Base-by-base conservation (phyloP, 2,797 vertebrate species). In the Acipenser transmontanus region DNA sequence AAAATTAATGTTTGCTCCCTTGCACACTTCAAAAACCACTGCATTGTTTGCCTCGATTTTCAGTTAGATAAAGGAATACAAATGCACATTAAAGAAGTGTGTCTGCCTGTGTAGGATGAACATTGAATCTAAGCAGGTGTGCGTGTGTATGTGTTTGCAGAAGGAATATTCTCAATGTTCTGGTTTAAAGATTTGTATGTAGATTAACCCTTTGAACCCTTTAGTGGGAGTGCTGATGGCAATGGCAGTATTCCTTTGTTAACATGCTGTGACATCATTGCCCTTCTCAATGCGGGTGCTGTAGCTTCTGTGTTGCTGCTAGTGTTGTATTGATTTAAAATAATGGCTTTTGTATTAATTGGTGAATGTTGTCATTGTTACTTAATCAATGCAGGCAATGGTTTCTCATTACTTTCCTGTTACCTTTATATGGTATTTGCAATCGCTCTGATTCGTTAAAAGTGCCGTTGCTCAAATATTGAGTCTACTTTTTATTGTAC, bases 11-110 rank as follows among this genome's bases (percentile, higher is more conserved):
- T 68, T 68, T 63, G 54, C 71, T 66, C 69, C 67, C 57, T 65
- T 74, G 71, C 64, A 68, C 82, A 78, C 72, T 75, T 71, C 77
- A 76, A 20, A 8, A 67, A 50, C 60, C 63, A 56, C 69, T 70
- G 67, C 81, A 86, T 88, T 85, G 83, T 74, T 59, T 54, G 68
- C 73, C 74, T 77, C 80, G 88, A 89, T 89, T 82, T 88, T 89
- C 86, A 66, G 87, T 91, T 86, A 86, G 87, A 90, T 90, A 89
- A 77, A 3, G 6, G 12, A 54, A 50, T 52, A 69, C 68, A 68
- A 34, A 64, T 59, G 62, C 64, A 63, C 71, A 34, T 34, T 34
- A 34, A 34, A 34, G 34, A 63, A 72, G 77, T 62, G 57, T 62
- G 68, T 34, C 1, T 59, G 48, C 56, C 51, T 64, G 61, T 64